A percentile compares a stretch with the other conserved stretches of the same genome.
Conservation (phyloP, 2,797 vertebrate genomes). For the Petrocephalus schoutedeni region DNA sequence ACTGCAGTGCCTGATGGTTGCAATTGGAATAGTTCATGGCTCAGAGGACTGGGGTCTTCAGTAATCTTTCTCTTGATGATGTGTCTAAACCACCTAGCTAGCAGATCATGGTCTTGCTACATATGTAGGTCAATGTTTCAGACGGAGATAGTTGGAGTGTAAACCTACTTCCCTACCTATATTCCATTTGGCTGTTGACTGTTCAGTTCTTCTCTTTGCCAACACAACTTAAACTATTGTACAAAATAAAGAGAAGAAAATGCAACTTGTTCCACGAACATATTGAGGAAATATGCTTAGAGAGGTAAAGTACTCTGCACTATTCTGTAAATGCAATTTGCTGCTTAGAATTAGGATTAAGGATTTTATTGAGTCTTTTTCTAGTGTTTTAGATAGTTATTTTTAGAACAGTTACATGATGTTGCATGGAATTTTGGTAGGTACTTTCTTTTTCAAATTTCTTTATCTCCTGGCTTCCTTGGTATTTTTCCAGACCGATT, state of each 20-base stretch:
- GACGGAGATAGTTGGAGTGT: neutral
- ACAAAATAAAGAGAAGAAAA: neutral
- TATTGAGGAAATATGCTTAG: too few relatives aligned
- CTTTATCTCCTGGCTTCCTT: neutral
- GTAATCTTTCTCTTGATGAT: neutral
- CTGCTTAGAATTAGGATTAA: too few relatives aligned
- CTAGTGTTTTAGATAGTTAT: neutral
- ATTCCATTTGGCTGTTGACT: neutral
- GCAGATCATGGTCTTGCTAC: neutral
- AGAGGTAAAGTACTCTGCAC: too few relatives aligned
- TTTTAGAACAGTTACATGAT: neutral
- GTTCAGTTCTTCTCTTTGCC: neutral
- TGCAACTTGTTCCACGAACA: neutral
- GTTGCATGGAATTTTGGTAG: neutral
- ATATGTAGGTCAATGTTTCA: neutral
- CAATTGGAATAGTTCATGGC: too few relatives aligned
- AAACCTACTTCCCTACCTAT: neutral
- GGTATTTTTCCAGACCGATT: neutral
- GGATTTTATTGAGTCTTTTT: neutral
- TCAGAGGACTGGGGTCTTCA: too few relatives aligned
- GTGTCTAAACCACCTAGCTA: neutral
- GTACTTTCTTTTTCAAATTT: neutral
- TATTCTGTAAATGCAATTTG: too few relatives aligned
- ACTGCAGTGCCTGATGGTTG: neutral
- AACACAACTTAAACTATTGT: neutral